Conservation (phyloP, 1,140 invertebrate genomes). For the Geopemphigus sp. region DNA sequence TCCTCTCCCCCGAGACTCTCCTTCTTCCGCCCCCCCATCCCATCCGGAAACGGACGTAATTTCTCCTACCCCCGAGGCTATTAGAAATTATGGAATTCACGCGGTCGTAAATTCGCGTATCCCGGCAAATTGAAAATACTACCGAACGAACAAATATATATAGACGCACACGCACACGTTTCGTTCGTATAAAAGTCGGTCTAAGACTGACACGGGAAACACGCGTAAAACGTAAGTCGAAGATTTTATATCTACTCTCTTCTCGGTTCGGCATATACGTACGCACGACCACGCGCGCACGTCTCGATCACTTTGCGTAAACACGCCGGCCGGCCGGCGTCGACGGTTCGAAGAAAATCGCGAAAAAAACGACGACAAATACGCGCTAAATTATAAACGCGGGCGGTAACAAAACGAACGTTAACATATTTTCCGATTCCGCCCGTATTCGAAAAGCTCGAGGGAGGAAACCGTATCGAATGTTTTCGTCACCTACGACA, state of each 20-base stretch:
- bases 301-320: not conserved
- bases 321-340: too few relatives aligned
- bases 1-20: not conserved
- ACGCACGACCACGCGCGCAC: not conserved
- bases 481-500: too few relatives aligned
- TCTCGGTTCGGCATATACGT: not conserved
- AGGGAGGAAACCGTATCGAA: too few relatives aligned
- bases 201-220: not conserved
- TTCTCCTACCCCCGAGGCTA: conserved; percentile 3
- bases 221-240: not conserved
- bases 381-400: not conserved
- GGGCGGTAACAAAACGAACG: too few relatives aligned
- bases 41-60: conserved; percentile 13
- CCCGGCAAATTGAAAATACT: conserved; percentile 25
- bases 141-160: not conserved
- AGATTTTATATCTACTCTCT: not conserved
- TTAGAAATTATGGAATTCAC: conserved; percentile 13
- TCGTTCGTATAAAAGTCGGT: not conserved
- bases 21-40: too few relatives aligned
- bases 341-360: too few relatives aligned
- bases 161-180: not conserved
- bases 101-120: conserved; percentile 13
- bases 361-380: too few relatives aligned
- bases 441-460: too few relatives aligned
- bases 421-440: too few relatives aligned